Evolutionary conservation across 2,797 vertebrate species (phyloP).

Genomic region (Clarias laeviceps): DNA sequence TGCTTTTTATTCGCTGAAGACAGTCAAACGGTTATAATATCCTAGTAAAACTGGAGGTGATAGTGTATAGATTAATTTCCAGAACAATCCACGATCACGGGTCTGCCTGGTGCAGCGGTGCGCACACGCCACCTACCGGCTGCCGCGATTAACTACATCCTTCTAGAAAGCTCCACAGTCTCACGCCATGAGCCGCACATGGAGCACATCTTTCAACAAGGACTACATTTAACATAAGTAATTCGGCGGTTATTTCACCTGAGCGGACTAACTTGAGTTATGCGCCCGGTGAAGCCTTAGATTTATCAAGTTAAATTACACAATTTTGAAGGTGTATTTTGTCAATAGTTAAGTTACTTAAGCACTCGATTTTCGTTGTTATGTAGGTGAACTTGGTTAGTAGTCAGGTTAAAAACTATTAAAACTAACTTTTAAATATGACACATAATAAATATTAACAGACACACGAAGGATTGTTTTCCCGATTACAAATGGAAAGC

Average conservation of each 20-base stretch:
- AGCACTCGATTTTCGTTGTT: too few species aligned
- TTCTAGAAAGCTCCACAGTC: constrained; percentile 82
- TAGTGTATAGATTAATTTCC: neutral
- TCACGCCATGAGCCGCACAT: constrained; percentile 42
- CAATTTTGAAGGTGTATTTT: neutral
- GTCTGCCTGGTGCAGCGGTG: neutral
- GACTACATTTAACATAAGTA: neutral
- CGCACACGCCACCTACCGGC: constrained; percentile 70
- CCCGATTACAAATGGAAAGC: neutral
- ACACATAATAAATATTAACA: neutral
- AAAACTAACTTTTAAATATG: neutral
- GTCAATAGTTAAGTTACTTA: neutral
- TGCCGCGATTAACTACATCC: neutral
- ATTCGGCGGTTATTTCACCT: neutral
- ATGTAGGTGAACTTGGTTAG: too few species aligned
- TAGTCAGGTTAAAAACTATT: neutral
- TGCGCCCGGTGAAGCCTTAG: too few species aligned
- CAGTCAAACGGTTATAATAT: too few species aligned
- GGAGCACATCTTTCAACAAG: neutral
- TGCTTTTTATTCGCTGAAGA: neutral
- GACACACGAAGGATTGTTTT: neutral
- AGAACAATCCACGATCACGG: constrained; percentile 11
- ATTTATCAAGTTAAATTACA: neutral
- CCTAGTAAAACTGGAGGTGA: neutral
- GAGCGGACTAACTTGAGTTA: neutral